phyloP scores from a whole-genome alignment of 2,797 vertebrate genomes.

The Rhadinocentrus ornatus region DNA sequence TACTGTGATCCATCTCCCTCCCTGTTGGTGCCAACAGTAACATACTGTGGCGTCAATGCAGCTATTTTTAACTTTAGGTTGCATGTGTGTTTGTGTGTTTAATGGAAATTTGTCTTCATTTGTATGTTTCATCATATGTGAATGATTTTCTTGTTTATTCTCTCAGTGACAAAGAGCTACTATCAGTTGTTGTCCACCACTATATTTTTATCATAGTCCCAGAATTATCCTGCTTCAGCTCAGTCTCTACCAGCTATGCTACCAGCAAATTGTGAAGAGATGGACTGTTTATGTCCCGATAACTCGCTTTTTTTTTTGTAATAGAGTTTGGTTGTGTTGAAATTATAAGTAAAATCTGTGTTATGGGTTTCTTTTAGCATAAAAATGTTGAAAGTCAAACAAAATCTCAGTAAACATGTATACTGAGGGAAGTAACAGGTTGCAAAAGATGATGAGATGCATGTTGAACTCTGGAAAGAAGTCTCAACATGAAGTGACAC shows the following conservation, averaged over 20 bases:
- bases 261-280: background rate
- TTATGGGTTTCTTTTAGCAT: background rate
- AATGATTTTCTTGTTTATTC: slow-evolving; percentile 36
- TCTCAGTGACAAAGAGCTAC: slow-evolving; percentile 22
- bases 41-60: slow-evolving; percentile 57
- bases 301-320: background rate
- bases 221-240: slow-evolving; percentile 11
- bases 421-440: background rate
- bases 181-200: slow-evolving; percentile 1
- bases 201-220: slow-evolving; percentile 17
- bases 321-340: background rate
- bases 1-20: slow-evolving; percentile 74
- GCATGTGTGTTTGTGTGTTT: slow-evolving; percentile 27
- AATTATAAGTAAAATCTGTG: background rate
- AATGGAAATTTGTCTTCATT: slow-evolving; percentile 50
- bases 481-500: slow-evolving; percentile 50
- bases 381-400: background rate
- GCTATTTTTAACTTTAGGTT: slow-evolving; percentile 69
- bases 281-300: background rate
- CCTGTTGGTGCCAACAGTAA: slow-evolving; percentile 60
- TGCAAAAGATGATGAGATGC: slow-evolving; percentile 14
- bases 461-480: slow-evolving; percentile 34
- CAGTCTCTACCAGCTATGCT: background rate
- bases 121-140: slow-evolving; percentile 27
- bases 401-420: background rate